Evolutionary conservation across 2,113 vertebrate species (phyloP).

Genomic region (Mixornis gularis): DNA sequence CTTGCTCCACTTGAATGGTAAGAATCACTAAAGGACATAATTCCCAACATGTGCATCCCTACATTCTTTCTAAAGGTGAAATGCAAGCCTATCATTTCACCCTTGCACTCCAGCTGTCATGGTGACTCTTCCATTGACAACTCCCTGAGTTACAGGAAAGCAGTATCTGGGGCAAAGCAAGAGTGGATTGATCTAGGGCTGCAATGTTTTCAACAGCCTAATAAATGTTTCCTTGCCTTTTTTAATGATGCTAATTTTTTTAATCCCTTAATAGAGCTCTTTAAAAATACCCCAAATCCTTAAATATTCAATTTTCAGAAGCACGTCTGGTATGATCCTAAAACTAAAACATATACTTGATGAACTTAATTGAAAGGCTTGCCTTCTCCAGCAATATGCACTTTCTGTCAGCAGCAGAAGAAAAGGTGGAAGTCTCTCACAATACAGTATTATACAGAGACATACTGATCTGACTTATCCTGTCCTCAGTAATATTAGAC

Average conservation of each 20-base stretch:
- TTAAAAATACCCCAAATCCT: fast-evolving
- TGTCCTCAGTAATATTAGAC: not conserved
- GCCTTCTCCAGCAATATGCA: not conserved
- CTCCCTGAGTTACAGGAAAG: not conserved
- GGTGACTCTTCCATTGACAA: not conserved
- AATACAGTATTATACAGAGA: not conserved
- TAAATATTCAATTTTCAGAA: not conserved
- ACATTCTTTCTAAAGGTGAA: not conserved
- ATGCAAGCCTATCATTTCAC: fast-evolving
- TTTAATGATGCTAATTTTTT: not conserved
- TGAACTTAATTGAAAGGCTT: not conserved
- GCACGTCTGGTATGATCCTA: not conserved
- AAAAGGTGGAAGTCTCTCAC: constrained; percentile 34
- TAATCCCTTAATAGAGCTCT: not conserved
- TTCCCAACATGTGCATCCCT: not conserved
- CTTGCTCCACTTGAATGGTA: not conserved
- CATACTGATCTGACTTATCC: not conserved
- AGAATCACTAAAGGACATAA: not conserved
- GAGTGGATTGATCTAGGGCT: not conserved
- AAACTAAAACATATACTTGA: not conserved
- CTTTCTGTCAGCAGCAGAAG: not conserved
- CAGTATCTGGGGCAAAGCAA: not conserved
- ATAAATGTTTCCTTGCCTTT: not conserved
- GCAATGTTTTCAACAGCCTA: not conserved
- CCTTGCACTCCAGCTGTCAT: not conserved